Evolutionary conservation across 2,113 vertebrate species (phyloP).

Genomic region (Desmodus rotundus): DNA sequence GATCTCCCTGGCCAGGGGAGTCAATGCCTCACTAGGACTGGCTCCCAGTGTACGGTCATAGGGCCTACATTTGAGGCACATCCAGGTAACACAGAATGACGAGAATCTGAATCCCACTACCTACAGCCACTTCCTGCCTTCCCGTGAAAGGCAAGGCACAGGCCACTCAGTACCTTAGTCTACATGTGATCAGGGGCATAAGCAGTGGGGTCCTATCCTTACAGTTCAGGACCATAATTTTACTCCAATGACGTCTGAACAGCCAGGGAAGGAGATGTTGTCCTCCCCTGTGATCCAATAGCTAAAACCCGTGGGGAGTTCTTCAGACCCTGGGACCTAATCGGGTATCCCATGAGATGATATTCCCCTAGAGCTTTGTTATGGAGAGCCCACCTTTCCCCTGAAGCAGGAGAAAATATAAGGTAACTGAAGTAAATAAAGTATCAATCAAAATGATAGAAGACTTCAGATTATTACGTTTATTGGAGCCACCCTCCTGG

Average conservation of each 20-base stretch:
- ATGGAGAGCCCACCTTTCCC: background rate
- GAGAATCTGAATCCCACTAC: background rate
- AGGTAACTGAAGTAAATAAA: background rate
- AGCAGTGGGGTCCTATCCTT: background rate
- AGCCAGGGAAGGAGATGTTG: background rate
- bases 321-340: background rate
- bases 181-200: background rate
- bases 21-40: background rate
- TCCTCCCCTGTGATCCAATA: background rate
- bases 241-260: background rate
- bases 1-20: background rate
- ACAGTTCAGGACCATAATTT: background rate
- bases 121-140: background rate
- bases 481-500: slow-evolving; percentile 34
- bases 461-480: background rate
- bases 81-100: background rate
- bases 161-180: background rate
- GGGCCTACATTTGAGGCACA: background rate
- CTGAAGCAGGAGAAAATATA: slow-evolving; percentile 13
- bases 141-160: background rate
- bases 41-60: background rate
- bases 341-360: background rate
- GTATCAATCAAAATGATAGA: slow-evolving; percentile 24
- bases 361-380: background rate
- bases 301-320: background rate